A percentile compares a stretch with the other conserved stretches of the same genome.
These are phyloP conservation scores for Zootermopsis nevadensis DNA, from an alignment of 2,888 invertebrate genomes.

Conservation along the genomic window DNA sequence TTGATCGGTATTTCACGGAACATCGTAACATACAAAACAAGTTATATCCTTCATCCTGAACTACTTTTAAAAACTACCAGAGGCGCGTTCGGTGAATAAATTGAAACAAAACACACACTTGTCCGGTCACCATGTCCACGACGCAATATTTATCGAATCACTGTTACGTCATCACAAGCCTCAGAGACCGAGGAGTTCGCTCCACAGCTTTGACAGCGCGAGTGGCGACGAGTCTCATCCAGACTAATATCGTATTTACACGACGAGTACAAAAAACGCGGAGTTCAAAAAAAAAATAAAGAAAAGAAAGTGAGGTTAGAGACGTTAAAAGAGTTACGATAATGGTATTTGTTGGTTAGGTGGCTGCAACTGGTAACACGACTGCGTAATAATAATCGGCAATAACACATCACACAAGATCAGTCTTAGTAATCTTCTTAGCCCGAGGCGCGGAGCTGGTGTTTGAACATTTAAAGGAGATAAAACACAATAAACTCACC, in stretches of 20 bases:
- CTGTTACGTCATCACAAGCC: background rate
- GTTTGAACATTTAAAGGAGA: constrained; percentile 57
- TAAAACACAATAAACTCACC: constrained; percentile 61
- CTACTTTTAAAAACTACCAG: background rate
- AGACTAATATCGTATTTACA: constrained; percentile 19
- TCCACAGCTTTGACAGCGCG: background rate
- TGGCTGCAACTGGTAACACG: constrained; percentile 41
- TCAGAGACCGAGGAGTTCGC: no score
- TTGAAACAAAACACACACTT: background rate
- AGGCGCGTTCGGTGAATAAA: no score
- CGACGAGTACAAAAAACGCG: constrained; percentile 17
- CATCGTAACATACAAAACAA: constrained; percentile 9
- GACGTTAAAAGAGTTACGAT: constrained; percentile 53
- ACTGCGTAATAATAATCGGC: constrained; percentile 52
- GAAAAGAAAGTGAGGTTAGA: constrained; percentile 47
- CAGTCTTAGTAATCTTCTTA: constrained; percentile 54
- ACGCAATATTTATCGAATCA: background rate
- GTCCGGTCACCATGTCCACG: no score
- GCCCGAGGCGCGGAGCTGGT: constrained; percentile 51
- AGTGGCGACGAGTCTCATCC: background rate
- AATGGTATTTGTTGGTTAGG: constrained; percentile 52
- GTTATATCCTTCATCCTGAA: background rate
- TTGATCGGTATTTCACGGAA: background rate
- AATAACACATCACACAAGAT: constrained; percentile 54
- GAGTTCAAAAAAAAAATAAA: background rate